Percentiles rank a stretch among this genome's conserved stretches.
Conservation (phyloP, 2,797 vertebrate genomes). For the Diceros bicornis region DNA sequence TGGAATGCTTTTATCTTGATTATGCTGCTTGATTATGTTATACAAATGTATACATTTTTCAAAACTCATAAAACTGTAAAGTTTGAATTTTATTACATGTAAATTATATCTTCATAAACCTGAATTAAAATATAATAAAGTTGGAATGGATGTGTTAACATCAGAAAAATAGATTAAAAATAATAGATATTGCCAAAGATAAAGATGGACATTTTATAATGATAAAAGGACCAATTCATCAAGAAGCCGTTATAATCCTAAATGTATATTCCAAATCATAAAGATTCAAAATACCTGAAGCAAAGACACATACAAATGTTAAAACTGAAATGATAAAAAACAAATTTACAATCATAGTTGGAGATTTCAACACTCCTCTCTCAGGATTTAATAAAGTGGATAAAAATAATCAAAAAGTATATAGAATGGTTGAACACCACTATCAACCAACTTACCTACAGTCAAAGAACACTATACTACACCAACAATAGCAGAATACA, state of each 20-base stretch:
- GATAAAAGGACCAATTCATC: neutral
- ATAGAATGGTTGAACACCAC: neutral
- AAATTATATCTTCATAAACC: neutral
- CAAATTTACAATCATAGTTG: neutral
- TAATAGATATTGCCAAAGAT: neutral
- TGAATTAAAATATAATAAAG: slow-evolving; percentile 35
- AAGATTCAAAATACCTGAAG: neutral
- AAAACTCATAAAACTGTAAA: neutral
- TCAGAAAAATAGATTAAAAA: neutral
- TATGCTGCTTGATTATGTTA: neutral
- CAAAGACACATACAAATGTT: neutral
- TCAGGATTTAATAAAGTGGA: neutral
- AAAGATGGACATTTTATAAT: neutral
- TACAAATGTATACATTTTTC: neutral
- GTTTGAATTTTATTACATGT: neutral
- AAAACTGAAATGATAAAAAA: neutral
- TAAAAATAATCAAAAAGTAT: neutral
- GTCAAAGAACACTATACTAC: neutral
- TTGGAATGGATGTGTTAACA: neutral
- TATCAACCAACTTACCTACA: neutral
- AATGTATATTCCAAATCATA: neutral
- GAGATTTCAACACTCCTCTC: neutral
- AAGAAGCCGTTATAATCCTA: neutral
- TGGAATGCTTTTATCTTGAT: neutral
- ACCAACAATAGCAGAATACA: neutral